Base-by-base conservation (phyloP, 2,113 vertebrate species). In the Rafetus swinhoei region DNA sequence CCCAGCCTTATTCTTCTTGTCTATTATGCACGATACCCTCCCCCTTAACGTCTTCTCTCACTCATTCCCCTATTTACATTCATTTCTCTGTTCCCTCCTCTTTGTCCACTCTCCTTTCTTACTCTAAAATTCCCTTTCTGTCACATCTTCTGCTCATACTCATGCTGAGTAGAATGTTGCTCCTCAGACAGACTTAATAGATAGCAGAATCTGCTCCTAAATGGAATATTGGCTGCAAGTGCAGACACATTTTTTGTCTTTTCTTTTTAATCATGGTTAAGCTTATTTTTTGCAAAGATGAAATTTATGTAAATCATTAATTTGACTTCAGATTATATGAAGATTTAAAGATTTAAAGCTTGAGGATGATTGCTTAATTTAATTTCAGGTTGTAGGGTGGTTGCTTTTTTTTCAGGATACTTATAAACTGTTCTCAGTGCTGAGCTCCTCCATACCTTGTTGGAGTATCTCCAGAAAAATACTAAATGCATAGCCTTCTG, bases 311-410 rank as follows among this genome's bases (percentile, higher is more conserved):
- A 62, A 89, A 62, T 21, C 1, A 27, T 81, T 88, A 4, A 39
- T 88, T 59, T 82, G 72, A 85, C 60, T 93, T 85, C 50, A 90
- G 35, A 56, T 83, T 95, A 6, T 84, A 21, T 92, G 35, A 83
- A 79, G 9, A 62, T 90, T 82, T 65, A 62, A 83, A 79, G 9
- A 62, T 90, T 82, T 65, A 62, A 88, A 25, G 25, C 86, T 96
- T 91, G 18, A 76, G 56, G 27, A 60, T 69, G 7, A 83, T 94
- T 80, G 9, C 19, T 96, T 94, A 24, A 39, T 94, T 95, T 95
- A 12, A 56, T 72, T 84, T 91, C 69, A 84, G 15, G 24, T 85
- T 90, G 50, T n/a, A 72, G 56, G 27, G 57, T 69, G 6, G 79
- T 94, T 83, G 8, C 10, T 96, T 94, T 95, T 11, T 50, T 72